phyloP scores from a whole-genome alignment of 2,888 invertebrate genomes.

The Limnephilus auricula region DNA sequence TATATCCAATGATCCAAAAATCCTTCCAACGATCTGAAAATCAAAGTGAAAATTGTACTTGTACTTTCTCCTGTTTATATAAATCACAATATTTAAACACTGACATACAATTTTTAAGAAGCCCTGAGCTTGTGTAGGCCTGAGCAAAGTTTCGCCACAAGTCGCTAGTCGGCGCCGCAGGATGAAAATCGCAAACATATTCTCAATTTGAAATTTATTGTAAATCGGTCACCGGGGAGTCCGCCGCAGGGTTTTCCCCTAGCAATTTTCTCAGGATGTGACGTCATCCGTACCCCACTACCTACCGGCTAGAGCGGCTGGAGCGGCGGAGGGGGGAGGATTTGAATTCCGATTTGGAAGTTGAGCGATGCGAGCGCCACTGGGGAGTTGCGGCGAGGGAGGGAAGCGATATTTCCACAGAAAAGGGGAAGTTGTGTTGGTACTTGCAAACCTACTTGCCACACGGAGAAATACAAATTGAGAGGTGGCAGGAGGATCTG shows the following conservation, averaged over 20 bases:
- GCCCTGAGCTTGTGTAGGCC: conserved; percentile 33
- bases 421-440: conserved; percentile 53
- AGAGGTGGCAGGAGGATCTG: conserved; percentile 40
- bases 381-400: conserved; percentile 65
- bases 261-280: conserved; percentile 65
- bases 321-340: conserved; percentile 58
- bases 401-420: conserved; percentile 61
- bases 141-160: conserved; percentile 57
- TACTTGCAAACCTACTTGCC: conserved; percentile 51
- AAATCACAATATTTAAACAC: neutral
- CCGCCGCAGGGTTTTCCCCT: conserved; percentile 63
- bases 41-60: neutral
- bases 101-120: neutral
- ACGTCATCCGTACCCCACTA: conserved; percentile 59
- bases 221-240: conserved; percentile 67
- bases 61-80: neutral
- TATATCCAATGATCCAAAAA: too few species aligned
- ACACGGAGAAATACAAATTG: conserved; percentile 62
- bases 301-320: neutral
- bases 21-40: neutral
- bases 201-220: conserved; percentile 67
- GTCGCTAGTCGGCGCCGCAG: conserved; percentile 63
- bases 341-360: conserved; percentile 67
- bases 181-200: conserved; percentile 67
- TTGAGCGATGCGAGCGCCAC: conserved; percentile 66